Evolutionary conservation across 2,113 vertebrate genomes (phyloP).

Genomic region (Pelecanoides urinatrix): DNA sequence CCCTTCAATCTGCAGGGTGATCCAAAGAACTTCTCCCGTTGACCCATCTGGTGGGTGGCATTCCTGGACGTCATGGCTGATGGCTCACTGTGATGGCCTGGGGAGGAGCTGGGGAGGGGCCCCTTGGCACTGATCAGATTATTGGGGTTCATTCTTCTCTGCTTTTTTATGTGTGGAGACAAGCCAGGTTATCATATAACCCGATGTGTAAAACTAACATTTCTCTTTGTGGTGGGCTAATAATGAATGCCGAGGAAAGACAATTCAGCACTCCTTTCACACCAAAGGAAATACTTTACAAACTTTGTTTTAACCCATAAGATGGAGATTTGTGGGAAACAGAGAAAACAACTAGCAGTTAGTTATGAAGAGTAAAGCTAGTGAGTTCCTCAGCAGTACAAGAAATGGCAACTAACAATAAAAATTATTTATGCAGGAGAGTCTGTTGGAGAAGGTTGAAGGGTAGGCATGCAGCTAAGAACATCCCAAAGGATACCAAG

Average conservation of each 20-base stretch:
- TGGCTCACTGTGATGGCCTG: neutral
- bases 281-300: neutral
- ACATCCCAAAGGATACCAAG: neutral
- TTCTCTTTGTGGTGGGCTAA: neutral
- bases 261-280: neutral
- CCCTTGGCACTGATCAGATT: neutral
- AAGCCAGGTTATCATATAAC: neutral
- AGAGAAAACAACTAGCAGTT: neutral
- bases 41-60: neutral
- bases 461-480: neutral
- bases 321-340: neutral
- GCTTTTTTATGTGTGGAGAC: neutral
- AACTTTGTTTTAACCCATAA: neutral
- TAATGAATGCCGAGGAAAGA: neutral
- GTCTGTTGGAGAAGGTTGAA: neutral
- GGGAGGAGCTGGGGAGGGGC: neutral
- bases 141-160: neutral
- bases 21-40: neutral
- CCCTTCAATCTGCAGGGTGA: neutral
- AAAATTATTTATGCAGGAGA: neutral
- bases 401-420: neutral
- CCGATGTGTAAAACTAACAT: neutral
- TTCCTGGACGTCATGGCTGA: neutral
- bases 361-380: neutral
- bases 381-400: neutral